phyloP scores from a whole-genome alignment of 2,888 invertebrate genomes.

The Andrena flavipes region DNA sequence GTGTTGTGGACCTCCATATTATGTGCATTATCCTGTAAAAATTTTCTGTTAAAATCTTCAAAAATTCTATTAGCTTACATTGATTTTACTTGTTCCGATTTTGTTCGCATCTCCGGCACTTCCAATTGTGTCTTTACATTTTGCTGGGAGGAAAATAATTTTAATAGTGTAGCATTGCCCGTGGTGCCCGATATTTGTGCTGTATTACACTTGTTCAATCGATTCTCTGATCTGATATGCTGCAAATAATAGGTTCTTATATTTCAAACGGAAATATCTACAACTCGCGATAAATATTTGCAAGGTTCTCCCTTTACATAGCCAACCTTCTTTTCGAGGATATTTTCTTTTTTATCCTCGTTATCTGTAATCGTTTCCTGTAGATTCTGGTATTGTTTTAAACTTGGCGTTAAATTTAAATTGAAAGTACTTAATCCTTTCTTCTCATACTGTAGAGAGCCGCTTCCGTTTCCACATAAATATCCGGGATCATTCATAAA shows the following conservation, averaged over 20 bases:
- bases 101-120: neutral
- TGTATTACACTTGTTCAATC: slow-evolving; percentile 28
- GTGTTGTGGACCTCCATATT: slow-evolving; percentile 11
- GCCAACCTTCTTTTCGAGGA: slow-evolving; percentile 16
- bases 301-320: neutral
- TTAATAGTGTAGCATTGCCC: slow-evolving; percentile 31
- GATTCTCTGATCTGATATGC: slow-evolving; percentile 49
- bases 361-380: neutral
- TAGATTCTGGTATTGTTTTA: slow-evolving; percentile 14
- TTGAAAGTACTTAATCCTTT: slow-evolving; percentile 16
- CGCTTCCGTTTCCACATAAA: slow-evolving; percentile 28
- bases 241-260: slow-evolving; percentile 11
- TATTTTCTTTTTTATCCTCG: neutral
- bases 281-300: neutral
- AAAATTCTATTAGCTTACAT: neutral
- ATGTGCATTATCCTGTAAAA: slow-evolving; percentile 32
- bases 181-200: neutral
- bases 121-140: slow-evolving; percentile 38
- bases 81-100: slow-evolving; percentile 18
- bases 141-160: slow-evolving; percentile 55
- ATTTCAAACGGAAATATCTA: neutral
- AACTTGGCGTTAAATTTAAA: slow-evolving; percentile 14
- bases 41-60: slow-evolving; percentile 19
- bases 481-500: neutral
- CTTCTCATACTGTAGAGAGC: slow-evolving; percentile 7